Conservation (phyloP, 2,113 vertebrate species). For the Strix aluco region DNA sequence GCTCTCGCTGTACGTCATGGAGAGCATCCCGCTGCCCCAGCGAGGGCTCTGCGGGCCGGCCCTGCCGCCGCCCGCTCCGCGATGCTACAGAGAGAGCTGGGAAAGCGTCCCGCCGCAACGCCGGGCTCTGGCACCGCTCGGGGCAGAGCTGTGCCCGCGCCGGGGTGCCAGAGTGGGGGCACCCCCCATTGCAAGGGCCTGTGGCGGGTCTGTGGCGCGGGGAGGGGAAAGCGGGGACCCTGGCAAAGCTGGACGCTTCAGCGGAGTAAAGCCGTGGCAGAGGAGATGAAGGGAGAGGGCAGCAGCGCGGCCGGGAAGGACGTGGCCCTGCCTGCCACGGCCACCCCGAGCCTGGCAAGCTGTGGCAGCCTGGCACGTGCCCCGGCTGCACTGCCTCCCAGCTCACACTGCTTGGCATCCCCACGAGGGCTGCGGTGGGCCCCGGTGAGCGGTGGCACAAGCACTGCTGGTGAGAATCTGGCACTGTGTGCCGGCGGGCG, state of each 20-base stretch:
- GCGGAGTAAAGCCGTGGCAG: background rate
- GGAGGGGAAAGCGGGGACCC: background rate
- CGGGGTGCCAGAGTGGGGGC: accelerated
- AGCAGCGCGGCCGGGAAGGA: background rate
- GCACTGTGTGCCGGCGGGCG: accelerated
- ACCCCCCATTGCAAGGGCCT: background rate
- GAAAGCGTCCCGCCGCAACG: background rate
- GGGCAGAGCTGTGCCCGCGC: background rate
- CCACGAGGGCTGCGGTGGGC: accelerated
- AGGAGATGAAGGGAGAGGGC: background rate
- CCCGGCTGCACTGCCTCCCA: accelerated
- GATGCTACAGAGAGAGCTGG: slow-evolving; percentile 5
- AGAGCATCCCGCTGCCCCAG: slow-evolving; percentile 87
- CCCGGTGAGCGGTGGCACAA: accelerated
- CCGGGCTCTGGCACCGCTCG: background rate
- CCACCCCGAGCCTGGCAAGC: background rate
- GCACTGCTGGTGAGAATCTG: background rate
- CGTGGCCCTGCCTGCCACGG: accelerated
- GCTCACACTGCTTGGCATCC: too few relatives aligned
- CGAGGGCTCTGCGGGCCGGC: slow-evolving; percentile 78
- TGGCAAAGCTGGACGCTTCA: background rate
- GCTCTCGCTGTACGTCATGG: slow-evolving; percentile 96
- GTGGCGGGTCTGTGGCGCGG: background rate
- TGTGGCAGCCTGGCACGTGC: background rate
- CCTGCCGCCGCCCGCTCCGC: slow-evolving; percentile 21